These are phyloP conservation scores for Elysia chlorotica DNA, from an alignment of 1,140 invertebrate genomes.

Conservation along the genomic window DNA sequence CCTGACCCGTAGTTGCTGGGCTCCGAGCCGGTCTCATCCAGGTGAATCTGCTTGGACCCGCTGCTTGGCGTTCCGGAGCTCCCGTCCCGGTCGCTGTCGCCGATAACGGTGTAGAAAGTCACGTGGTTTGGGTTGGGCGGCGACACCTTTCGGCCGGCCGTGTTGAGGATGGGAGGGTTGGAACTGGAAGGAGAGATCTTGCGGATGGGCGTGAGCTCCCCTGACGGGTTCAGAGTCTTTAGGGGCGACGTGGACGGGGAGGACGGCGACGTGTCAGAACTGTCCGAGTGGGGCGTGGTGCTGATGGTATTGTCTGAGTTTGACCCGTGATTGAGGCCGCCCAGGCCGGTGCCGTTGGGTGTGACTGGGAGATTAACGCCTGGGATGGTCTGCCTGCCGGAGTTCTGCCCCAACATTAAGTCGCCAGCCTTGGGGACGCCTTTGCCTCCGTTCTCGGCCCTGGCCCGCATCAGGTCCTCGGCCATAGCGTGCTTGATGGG, in stretches of 20 bases:
- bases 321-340: neutral
- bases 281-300: neutral
- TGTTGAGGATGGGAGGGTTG: neutral
- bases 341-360: neutral
- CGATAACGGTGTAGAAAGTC: neutral
- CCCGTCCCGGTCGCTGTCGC: too few species aligned
- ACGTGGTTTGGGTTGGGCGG: neutral
- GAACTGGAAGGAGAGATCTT: neutral
- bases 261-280: neutral
- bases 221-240: neutral
- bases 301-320: neutral
- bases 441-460: neutral
- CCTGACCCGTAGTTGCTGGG: conserved; percentile 21
- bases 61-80: too few species aligned
- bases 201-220: too few species aligned
- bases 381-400: neutral
- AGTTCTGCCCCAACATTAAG: neutral
- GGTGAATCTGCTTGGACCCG: neutral
- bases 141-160: neutral
- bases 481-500: conserved; percentile 11
- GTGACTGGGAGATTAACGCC: neutral
- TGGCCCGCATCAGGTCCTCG: conserved; percentile 1
- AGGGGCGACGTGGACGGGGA: neutral
- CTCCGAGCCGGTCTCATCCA: conserved; percentile 2
- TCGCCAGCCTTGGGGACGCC: neutral